Evolutionary conservation across 1,140 invertebrate species (phyloP).

Genomic region (Ephestia elutella): DNA sequence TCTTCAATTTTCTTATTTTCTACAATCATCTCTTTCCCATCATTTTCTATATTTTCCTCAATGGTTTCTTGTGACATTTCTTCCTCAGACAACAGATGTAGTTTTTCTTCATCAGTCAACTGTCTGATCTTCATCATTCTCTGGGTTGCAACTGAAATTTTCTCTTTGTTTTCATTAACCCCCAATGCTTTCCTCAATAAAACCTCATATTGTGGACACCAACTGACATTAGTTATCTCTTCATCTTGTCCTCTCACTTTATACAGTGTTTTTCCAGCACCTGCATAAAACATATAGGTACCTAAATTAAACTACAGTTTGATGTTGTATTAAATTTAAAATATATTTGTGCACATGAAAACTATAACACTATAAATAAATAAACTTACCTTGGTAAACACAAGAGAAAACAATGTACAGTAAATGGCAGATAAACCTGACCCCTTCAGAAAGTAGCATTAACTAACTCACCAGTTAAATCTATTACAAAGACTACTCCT

Average conservation of each 20-base stretch:
- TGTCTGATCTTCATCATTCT: constrained; percentile 40
- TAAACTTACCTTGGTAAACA: no score
- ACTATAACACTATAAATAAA: no score
- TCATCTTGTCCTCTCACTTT: constrained; percentile 82
- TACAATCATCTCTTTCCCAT: neutral
- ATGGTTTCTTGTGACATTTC: neutral
- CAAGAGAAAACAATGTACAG: no score
- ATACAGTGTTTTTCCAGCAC: constrained; percentile 76
- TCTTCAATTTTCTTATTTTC: neutral
- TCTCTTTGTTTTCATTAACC: constrained; percentile 24
- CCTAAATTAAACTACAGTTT: no score
- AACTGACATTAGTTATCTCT: constrained; percentile 81
- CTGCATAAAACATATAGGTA: constrained; percentile 43
- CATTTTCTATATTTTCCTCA: constrained; percentile 15
- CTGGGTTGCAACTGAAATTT: constrained; percentile 20
- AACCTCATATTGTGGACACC: constrained; percentile 78
- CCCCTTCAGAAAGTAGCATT: no score
- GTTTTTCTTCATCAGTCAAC: constrained; percentile 6
- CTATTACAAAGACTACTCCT: constrained; percentile 78
- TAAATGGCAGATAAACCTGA: no score
- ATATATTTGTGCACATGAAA: no score
- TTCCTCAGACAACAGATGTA: neutral
- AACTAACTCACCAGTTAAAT: constrained; percentile 70
- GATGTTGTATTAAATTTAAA: no score
- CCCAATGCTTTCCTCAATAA: constrained; percentile 36